Evolutionary conservation across 2,797 vertebrate species (phyloP).

Genomic region (Clarias pachynema): DNA sequence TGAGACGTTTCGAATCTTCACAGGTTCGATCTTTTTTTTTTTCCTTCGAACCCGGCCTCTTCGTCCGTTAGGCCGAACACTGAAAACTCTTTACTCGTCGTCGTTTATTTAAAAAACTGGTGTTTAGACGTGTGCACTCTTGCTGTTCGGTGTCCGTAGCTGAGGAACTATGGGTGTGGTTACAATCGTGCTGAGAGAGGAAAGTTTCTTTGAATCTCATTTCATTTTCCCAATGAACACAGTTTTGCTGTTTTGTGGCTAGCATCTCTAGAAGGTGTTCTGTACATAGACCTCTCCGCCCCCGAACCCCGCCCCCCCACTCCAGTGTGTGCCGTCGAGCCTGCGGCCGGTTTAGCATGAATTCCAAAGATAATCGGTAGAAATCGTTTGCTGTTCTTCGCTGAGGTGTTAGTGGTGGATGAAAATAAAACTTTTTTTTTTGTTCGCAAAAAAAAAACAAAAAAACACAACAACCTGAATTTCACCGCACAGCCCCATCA

Average conservation of each 20-base stretch:
- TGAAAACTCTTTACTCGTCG: constrained; percentile 45
- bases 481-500: constrained; percentile 68
- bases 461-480: constrained; percentile 58
- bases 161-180: constrained; percentile 76
- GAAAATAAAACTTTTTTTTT: constrained; percentile 35
- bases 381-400: constrained; percentile 78
- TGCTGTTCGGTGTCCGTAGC: constrained; percentile 78
- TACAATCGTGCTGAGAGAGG: constrained; percentile 66
- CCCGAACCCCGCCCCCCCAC: constrained; percentile 57
- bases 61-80: constrained; percentile 11
- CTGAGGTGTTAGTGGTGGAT: constrained; percentile 75
- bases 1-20: neutral
- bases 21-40: neutral
- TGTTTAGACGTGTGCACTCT: constrained; percentile 79
- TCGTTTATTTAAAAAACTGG: constrained; percentile 51
- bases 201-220: constrained; percentile 29
- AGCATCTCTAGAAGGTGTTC: constrained; percentile 69
- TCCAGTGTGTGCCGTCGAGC: constrained; percentile 64
- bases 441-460: constrained; percentile 35
- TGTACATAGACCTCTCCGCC: constrained; percentile 72
- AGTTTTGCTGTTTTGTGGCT: constrained; percentile 72
- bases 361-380: constrained; percentile 85
- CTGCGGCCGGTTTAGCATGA: constrained; percentile 78
- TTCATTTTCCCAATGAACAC: constrained; percentile 38
- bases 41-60: neutral